phyloP scores from a whole-genome alignment of 2,888 invertebrate species.

The Atethmia centrago region DNA sequence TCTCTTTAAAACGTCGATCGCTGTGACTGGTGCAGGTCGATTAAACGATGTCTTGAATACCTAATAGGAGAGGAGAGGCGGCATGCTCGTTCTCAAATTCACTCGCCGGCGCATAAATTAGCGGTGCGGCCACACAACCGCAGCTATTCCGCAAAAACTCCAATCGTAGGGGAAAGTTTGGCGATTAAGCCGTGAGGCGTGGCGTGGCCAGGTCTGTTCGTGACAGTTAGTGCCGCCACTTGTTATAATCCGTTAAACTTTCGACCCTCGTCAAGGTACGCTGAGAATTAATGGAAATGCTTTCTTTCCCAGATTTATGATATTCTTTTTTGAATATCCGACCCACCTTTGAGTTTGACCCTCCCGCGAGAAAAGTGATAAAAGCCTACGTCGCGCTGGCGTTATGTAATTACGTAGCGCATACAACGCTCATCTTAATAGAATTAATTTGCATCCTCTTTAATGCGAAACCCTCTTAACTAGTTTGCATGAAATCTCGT shows the following conservation, averaged over 20 bases:
- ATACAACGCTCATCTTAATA: conserved; percentile 83
- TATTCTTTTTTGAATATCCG: conserved; percentile 64
- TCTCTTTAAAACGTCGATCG: conserved; percentile 80
- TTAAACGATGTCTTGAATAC: conserved; percentile 89
- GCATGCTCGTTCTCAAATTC: conserved; percentile 81
- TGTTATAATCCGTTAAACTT: conserved; percentile 90
- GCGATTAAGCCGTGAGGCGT: conserved; percentile 90
- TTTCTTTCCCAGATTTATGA: conserved; percentile 84
- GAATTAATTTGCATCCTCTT: conserved; percentile 85
- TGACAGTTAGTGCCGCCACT: conserved; percentile 90
- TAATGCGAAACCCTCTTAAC: conserved; percentile 80
- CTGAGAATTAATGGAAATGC: conserved; percentile 86
- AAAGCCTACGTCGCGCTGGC: conserved; percentile 69
- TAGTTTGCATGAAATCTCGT: conserved; percentile 80
- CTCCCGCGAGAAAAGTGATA: conserved; percentile 64
- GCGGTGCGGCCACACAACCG: conserved; percentile 80
- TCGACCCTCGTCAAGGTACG: conserved; percentile 89
- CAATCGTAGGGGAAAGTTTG: conserved; percentile 89
- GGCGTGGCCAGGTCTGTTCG: conserved; percentile 87
- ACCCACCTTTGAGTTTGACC: conserved; percentile 64
- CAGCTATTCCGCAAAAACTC: conserved; percentile 89
- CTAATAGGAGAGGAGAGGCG: conserved; percentile 82
- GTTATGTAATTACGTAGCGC: conserved; percentile 79
- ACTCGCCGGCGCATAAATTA: conserved; percentile 87
- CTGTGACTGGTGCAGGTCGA: conserved; percentile 80